Percentiles rank a stretch among this genome's conserved stretches.
phyloP scores from a whole-genome alignment of 2,113 vertebrate species.

The Grammomys dolichurus region DNA sequence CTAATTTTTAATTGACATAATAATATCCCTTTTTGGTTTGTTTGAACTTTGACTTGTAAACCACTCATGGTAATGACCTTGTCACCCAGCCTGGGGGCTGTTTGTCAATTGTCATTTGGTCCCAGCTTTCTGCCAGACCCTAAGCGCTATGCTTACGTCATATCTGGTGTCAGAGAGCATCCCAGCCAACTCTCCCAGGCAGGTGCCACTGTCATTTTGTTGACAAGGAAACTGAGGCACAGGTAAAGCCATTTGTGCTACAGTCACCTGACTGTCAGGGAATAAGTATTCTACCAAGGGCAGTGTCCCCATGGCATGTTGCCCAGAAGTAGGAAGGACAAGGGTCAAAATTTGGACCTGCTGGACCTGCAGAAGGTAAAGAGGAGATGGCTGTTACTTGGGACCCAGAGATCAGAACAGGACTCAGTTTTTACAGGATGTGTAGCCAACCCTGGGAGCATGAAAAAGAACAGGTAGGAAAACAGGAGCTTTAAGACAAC shows the following conservation, averaged over 20 bases:
- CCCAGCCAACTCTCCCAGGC: not conserved
- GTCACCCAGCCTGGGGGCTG: not conserved
- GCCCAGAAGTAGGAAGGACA: not conserved
- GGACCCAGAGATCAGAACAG: not conserved
- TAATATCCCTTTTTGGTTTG: not conserved
- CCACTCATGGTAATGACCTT: not conserved
- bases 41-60: not conserved
- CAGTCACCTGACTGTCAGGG: not conserved
- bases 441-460: not conserved
- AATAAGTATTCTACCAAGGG: not conserved
- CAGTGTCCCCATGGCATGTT: not conserved
- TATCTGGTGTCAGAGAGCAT: not conserved
- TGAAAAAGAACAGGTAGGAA: not conserved
- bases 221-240: not conserved
- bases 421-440: not conserved
- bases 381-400: not conserved
- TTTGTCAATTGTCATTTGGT: not conserved
- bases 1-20: not conserved
- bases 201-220: not conserved
- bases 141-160: not conserved
- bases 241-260: not conserved
- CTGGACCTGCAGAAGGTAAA: not conserved
- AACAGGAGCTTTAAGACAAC: not conserved
- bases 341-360: not conserved
- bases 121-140: not conserved